Evolutionary conservation across 2,797 vertebrate genomes (phyloP).

Genomic region (Micromesistius poutassou): DNA sequence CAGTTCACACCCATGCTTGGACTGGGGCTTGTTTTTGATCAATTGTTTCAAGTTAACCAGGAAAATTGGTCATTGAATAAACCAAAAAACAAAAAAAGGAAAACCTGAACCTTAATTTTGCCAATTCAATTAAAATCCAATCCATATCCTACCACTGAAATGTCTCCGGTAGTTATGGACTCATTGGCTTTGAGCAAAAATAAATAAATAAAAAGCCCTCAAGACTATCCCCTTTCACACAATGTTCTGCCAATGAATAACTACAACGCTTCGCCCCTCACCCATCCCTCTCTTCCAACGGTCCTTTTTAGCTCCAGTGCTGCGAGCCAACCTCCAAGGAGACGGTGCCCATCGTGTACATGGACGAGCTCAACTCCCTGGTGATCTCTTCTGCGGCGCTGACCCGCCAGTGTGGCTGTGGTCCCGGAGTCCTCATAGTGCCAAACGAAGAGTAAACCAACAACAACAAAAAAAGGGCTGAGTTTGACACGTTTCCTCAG

Average conservation of each 20-base stretch:
- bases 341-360: constrained; percentile 61
- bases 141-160: too few relatives aligned
- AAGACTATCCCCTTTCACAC: background rate
- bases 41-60: background rate
- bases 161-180: background rate
- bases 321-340: constrained; percentile 54
- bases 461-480: background rate
- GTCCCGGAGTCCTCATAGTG: constrained; percentile 17
- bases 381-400: constrained; percentile 61
- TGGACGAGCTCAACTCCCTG: constrained; percentile 53
- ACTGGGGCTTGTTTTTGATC: background rate
- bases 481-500: constrained; percentile 8
- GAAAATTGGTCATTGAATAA: background rate
- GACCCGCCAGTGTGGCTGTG: constrained; percentile 62
- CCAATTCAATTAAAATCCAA: too few relatives aligned
- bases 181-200: background rate
- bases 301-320: constrained; percentile 48
- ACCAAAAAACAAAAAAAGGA: background rate
- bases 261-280: background rate
- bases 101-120: background rate
- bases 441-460: constrained; percentile 33
- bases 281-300: background rate
- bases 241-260: background rate
- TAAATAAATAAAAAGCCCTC: background rate
- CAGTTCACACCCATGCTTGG: background rate